phyloP scores from a whole-genome alignment of 35 echinoderm and acorn worm species.

The Heliocidaris tuberculata region DNA sequence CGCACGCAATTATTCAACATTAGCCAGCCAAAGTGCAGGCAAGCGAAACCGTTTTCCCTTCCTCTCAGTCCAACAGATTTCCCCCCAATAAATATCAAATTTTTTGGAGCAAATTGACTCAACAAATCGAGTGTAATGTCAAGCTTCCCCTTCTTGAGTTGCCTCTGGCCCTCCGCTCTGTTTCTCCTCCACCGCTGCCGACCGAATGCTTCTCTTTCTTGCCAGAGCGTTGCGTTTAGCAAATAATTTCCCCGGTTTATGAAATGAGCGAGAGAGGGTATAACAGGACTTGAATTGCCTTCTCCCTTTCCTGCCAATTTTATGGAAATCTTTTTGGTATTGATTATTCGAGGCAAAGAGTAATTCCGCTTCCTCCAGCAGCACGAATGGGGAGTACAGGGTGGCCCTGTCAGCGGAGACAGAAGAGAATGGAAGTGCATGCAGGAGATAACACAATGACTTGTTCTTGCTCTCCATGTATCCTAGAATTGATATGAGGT shows the following conservation, averaged over 20 bases:
- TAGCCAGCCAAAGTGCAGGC: conserved; percentile 42
- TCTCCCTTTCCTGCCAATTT: conserved; percentile 44
- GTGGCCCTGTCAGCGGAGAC: background rate
- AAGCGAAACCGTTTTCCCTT: conserved; percentile 34
- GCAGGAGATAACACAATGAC: background rate
- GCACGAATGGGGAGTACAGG: background rate
- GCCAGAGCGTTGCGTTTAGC: conserved; percentile 27
- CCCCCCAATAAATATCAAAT: conserved; percentile 50
- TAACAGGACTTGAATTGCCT: background rate
- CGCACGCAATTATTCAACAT: conserved; percentile 42
- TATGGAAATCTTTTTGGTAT: conserved; percentile 53
- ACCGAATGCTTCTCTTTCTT: background rate
- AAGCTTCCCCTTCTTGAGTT: background rate
- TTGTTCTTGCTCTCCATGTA: background rate
- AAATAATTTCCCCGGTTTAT: conserved; percentile 30
- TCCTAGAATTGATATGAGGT: background rate
- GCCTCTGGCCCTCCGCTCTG: conserved; percentile 11
- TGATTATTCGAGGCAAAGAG: conserved; percentile 42
- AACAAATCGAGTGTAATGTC: conserved; percentile 45
- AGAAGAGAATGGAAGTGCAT: background rate
- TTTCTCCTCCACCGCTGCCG: background rate
- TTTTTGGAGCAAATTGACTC: conserved; percentile 46
- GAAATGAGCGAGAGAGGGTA: conserved; percentile 25
- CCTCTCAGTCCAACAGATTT: conserved; percentile 33
- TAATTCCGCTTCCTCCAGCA: conserved; percentile 3